Evolutionary conservation across 2,888 invertebrate genomes (phyloP), one percentile per base, ranked within the genome.

Genomic region (Geotrupes spiniger): DNA sequence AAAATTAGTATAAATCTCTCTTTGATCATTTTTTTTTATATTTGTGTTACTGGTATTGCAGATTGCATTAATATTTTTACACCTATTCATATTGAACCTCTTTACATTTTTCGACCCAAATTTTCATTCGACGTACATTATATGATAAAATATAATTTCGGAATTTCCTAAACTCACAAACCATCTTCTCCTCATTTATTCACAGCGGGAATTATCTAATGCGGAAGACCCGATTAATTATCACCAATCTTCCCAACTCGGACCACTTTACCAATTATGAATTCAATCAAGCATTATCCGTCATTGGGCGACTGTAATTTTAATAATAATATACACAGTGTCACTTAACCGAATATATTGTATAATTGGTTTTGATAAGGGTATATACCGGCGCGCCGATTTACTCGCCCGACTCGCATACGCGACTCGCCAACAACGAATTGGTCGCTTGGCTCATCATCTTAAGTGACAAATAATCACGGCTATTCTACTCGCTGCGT

Each of bases 341-440:
- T 70, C 70, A 70, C 70, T 70, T 71, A 70, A 71, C 66, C 58
- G 65, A 68, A 65, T 71, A 69, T 64, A 72, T 70, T 70, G 70
- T 71, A 70, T 72, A 72, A 72, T 72, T 72, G 72, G 70, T 70
- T 72, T 67, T 71, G 71, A 72, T 72, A 71, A 71, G 72, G 72
- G 72, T 70, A 70, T 61, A 53, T 62, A 64, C 62, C 59, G 40
- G 64, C 17, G 46, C 66, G 63, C 49, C 14, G 38, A 31, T 53
- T 27, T 49, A 39, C 42, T 56, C 39, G 42, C n/a, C 33, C 17
- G 39, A n/a, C 36, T 21, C 12, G 25, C 29, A 45, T 26, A 36
- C 29, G 16, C 29, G 33, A n/a, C 49, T 36, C 40, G 29, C 27
- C 46, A 52, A 31, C 43, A 55, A 40, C 27, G 40, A 53, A 14